Evolutionary conservation across 1,140 invertebrate genomes (phyloP), one percentile per base, ranked within the genome.

Genomic region (Heliconius hewitsoni): DNA sequence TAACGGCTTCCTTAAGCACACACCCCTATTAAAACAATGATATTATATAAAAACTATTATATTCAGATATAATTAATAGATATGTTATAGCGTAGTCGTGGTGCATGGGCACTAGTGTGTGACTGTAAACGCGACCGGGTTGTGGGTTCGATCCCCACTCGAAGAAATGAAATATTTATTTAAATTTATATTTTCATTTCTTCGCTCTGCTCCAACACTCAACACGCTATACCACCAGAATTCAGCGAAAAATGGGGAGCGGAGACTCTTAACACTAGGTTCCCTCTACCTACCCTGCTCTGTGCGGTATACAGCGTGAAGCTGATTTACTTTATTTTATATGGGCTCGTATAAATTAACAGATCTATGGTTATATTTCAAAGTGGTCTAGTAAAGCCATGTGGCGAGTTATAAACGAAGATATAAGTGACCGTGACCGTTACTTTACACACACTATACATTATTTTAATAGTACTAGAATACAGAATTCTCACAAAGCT

Each of bases 381-480:
- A 23, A 72, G 37, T 11, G 71, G 18, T 11, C 18, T 39, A 42
- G n/a, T 72, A 42, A 72, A 72, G 34, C 71, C 71, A 72, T 72
- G 71, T 72, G 71, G 71, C n/a, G 37, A 71, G n/a, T 19, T 71
- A 66, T 27, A 66, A 66, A 66, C 1, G 57, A 71, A 71, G 37
- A 71, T 71, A 71, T 2, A 23, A 72, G 34, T 86, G 74, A 73
- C 46, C 71, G 52, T 78, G 77, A 66, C 60, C 71, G 37, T 72
- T n/a, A 42, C 37, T n/a, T 71, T 71, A 72, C 37, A 19, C 4
- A n/a, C 60, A 27, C 60, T 66, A 30, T 27, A 66, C 27, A 30
- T 30, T 9, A 60, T 60, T 60, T 60, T 60, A 60, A 60, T 60
- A n/a, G 8, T 60, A 60, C 57, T n/a, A 60, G 57, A 13, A 13